Base-by-base conservation (phyloP, 1,140 invertebrate species). In the Pseudomyrmex dendroicus region DNA sequence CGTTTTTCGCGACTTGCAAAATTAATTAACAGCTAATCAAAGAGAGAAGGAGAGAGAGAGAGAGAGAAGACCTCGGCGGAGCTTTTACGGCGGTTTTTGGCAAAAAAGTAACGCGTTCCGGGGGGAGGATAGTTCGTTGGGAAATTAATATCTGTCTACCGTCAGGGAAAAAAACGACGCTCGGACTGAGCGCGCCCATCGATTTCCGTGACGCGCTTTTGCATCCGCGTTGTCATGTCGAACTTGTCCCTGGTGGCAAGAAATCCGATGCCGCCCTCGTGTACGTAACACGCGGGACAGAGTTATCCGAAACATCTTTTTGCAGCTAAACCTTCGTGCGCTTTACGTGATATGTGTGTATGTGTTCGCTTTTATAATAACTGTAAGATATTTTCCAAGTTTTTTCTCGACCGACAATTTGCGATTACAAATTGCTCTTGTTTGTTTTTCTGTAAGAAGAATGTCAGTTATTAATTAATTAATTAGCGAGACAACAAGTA, bases 1-100 rank as follows among this genome's bases (percentile, higher is more conserved):
- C 52, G 35, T 68, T 48, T 22, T 35, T 54, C 57, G 25, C 54
- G 48, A 67, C 56, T 82, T 50, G 76, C 22, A 8, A 74, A 86
- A 86, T 83, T 86, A 86, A 86, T 86, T 83, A 83, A 76, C 66
- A 44, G 10, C 48, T 12, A 61, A 48, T 63, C 67, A 48, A 12
- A 64, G 3, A 52, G 35, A 25, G n/a, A 46, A 46, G 25, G 17
- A 61, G 35, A 57, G 46, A 61, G 52, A 7, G 35, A 35, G 35
- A 35, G 5, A 35, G 35, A 35, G 5, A 35, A 35, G 35, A 35
- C 35, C 35, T 5, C 35, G 35, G 35, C 35, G 35, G 48, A 13
- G 13, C 22, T 25, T 44, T 52, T 63, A 63, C 67, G 13, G 67
- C 10, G 44, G 7, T 48, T 70, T 61, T 59, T 17, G 22, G 22